A percentile compares a stretch with the other conserved stretches of the same genome.
Conservation (phyloP, 2,113 vertebrate genomes). For the Oceanodroma tethys region DNA sequence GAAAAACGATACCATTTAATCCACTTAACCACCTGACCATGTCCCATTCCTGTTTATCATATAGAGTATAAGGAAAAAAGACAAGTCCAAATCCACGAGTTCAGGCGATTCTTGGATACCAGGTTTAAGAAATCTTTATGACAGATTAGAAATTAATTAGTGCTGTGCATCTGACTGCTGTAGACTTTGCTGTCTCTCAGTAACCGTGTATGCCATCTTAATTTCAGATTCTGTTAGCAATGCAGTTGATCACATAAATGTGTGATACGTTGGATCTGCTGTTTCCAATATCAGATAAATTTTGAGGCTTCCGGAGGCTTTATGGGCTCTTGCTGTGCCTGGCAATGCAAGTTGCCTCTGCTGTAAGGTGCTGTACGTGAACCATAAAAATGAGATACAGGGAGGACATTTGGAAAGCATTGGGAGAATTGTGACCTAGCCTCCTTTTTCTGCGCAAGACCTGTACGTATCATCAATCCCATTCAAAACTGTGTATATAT, state of each 20-base stretch:
- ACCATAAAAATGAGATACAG: background rate
- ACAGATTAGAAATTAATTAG: conserved; percentile 39
- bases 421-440: background rate
- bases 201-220: conserved; percentile 9
- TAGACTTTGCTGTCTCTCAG: conserved; percentile 19
- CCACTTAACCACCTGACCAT: background rate
- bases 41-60: background rate
- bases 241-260: conserved; percentile 17
- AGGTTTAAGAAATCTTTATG: background rate
- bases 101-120: background rate
- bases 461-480: background rate
- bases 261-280: background rate
- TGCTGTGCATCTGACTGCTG: background rate
- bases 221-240: conserved; percentile 35
- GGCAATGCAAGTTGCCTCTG: background rate
- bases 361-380: background rate
- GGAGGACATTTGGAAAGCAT: background rate
- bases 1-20: background rate
- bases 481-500: background rate
- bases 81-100: background rate
- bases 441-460: background rate
- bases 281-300: conserved; percentile 26
- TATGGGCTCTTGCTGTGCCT: background rate
- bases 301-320: background rate
- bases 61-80: background rate